A percentile compares a stretch with the other conserved stretches of the same genome.
phyloP scores from a whole-genome alignment of 2,113 vertebrate species.

The Leucopternis melanops region DNA sequence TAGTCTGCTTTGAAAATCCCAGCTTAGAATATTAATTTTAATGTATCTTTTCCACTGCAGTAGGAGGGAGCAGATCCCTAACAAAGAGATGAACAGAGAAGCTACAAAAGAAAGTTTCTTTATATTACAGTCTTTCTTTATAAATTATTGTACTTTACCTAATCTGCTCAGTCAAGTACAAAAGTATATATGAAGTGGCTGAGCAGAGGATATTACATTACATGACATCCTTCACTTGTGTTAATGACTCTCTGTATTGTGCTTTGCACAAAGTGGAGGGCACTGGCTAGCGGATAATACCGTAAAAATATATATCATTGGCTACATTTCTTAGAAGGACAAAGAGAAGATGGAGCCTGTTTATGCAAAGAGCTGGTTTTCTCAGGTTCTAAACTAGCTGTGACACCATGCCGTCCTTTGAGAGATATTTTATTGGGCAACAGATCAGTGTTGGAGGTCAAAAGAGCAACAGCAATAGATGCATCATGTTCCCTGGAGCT shows the following conservation, averaged over 20 bases:
- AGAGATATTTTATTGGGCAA: slow-evolving; percentile 27
- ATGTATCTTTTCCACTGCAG: not conserved
- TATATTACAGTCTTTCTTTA: not conserved
- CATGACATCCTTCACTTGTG: not conserved
- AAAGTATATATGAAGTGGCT: not conserved
- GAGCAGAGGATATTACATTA: not conserved
- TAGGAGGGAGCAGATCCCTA: not conserved
- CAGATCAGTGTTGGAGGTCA: not conserved
- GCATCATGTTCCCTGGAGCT: not conserved
- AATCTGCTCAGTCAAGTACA: not conserved
- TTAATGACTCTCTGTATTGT: not conserved
- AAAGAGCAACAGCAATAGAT: slow-evolving; percentile 25
- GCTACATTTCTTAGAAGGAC: not conserved
- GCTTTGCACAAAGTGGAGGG: not conserved
- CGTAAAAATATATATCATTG: not conserved
- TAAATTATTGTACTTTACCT: not conserved
- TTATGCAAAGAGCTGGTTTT: not conserved
- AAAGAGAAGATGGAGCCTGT: not conserved
- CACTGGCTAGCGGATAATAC: not conserved
- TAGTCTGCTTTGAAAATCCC: slow-evolving; percentile 29
- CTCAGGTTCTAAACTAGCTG: slow-evolving; percentile 14
- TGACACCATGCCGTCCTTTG: not conserved
- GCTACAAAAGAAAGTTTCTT: not conserved
- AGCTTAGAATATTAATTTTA: slow-evolving; percentile 23
- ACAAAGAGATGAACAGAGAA: not conserved